A percentile compares a stretch with the other conserved stretches of the same genome.
phyloP scores from a whole-genome alignment of 2,888 invertebrate species.

The Lithophane leautieri region DNA sequence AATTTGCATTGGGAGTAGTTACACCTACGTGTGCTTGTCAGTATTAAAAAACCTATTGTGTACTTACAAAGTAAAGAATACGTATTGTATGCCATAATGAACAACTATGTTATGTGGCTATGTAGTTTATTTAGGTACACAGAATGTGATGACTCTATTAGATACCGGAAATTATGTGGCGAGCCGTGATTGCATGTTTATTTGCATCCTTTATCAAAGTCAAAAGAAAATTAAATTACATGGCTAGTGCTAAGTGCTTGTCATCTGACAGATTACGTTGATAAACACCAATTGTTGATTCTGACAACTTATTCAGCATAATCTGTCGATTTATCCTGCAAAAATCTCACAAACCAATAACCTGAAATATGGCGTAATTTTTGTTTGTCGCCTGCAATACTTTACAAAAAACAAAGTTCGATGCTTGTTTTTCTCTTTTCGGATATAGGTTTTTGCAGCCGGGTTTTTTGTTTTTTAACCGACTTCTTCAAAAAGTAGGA shows the following conservation, averaged over 20 bases:
- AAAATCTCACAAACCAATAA: too few relatives aligned
- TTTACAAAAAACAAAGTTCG: too few relatives aligned
- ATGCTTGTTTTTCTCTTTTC: too few relatives aligned
- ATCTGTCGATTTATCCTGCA: not conserved
- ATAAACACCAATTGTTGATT: not conserved
- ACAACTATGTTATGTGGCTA: not conserved
- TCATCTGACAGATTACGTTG: not conserved
- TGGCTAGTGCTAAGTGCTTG: too few relatives aligned
- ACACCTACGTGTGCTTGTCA: not conserved
- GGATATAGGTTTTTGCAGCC: too few relatives aligned
- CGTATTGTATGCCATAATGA: slow-evolving; percentile 3
- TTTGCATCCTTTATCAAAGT: slow-evolving; percentile 24
- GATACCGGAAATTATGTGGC: slow-evolving; percentile 43
- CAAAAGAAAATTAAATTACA: slow-evolving; percentile 16
- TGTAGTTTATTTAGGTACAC: slow-evolving; percentile 13
- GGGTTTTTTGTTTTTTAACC: too few relatives aligned
- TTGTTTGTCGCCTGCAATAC: too few relatives aligned
- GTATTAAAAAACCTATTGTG: not conserved
- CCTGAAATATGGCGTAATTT: too few relatives aligned
- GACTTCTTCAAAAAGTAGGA: too few relatives aligned
- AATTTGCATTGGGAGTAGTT: not conserved
- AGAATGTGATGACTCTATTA: slow-evolving; percentile 42
- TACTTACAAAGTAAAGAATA: slow-evolving; percentile 8
- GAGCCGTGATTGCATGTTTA: slow-evolving; percentile 18
- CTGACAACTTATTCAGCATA: not conserved